These are phyloP conservation scores for Dioctria rufipes DNA, from an alignment of 2,888 invertebrate genomes.

Conservation along the genomic window DNA sequence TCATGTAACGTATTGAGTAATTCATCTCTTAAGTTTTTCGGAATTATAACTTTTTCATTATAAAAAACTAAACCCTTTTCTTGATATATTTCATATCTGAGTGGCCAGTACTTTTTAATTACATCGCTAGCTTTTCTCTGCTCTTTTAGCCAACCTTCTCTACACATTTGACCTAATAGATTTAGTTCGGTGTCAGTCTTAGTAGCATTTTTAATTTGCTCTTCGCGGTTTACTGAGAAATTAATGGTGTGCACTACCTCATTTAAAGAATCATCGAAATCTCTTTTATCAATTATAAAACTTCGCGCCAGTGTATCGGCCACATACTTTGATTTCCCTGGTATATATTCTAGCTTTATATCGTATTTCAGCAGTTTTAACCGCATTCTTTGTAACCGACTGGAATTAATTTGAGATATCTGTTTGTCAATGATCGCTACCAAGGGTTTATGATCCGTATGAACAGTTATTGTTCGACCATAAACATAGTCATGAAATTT, in stretches of 20 bases:
- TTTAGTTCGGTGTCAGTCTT: not conserved
- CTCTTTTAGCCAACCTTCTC: conserved; percentile 54
- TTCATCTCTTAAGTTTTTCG: conserved; percentile 37
- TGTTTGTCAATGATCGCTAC: conserved; percentile 56
- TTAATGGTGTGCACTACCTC: conserved; percentile 52
- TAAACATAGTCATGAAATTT: conserved; percentile 58
- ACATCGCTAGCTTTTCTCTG: conserved; percentile 53
- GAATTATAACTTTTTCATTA: conserved; percentile 41
- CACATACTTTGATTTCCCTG: conserved; percentile 60
- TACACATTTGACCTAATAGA: conserved; percentile 46
- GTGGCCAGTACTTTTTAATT: conserved; percentile 47
- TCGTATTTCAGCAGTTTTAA: conserved; percentile 59
- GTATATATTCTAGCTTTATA: conserved; percentile 57
- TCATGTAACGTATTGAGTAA: conserved; percentile 50
- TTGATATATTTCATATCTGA: conserved; percentile 37
- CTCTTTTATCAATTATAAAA: not conserved
- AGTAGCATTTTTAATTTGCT: conserved; percentile 32
- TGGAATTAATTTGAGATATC: conserved; percentile 52
- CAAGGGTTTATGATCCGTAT: conserved; percentile 58
- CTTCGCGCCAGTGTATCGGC: conserved; percentile 56
- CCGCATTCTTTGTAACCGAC: conserved; percentile 56
- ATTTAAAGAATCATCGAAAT: conserved; percentile 45
- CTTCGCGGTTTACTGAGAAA: conserved; percentile 56
- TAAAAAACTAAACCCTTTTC: conserved; percentile 55
- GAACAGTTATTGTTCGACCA: conserved; percentile 54